Conservation (phyloP, 2,888 invertebrate genomes). For the Blastobasis lacticolella region DNA sequence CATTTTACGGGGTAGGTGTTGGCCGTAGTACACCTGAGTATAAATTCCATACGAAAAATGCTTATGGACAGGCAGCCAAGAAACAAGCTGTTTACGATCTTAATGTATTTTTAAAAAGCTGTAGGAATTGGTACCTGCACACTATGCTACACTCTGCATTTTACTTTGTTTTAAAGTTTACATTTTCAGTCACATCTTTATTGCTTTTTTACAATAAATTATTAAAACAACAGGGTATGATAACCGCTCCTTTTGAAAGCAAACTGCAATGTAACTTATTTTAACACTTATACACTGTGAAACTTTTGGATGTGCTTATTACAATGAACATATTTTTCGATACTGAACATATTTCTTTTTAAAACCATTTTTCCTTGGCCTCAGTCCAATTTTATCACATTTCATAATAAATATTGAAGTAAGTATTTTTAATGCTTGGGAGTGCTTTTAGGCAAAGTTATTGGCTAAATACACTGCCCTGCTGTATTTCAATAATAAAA, state of each 20-base stretch:
- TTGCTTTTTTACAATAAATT: neutral
- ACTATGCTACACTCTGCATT: too few species aligned
- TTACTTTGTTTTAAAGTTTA: too few species aligned
- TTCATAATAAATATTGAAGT: slow-evolving; percentile 7
- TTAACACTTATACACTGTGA: slow-evolving; percentile 20
- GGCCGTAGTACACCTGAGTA: too few species aligned
- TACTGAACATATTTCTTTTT: slow-evolving; percentile 28
- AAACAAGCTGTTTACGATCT: too few species aligned
- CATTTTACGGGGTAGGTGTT: too few species aligned
- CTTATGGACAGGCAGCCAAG: too few species aligned
- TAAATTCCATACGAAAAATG: too few species aligned
- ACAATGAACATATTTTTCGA: slow-evolving; percentile 46
- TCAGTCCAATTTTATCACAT: slow-evolving; percentile 31
- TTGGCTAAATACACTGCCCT: slow-evolving; percentile 2
- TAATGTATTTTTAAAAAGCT: too few species aligned
- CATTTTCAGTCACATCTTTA: too few species aligned
- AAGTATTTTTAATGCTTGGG: neutral
- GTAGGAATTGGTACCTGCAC: too few species aligned
- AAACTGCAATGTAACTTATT: slow-evolving; percentile 17
- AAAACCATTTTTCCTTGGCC: slow-evolving; percentile 22
- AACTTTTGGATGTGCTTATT: slow-evolving; percentile 53
- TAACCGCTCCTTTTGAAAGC: slow-evolving; percentile 16
- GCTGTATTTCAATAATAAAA: neutral
- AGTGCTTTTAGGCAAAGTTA: neutral
- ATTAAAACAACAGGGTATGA: slow-evolving; percentile 36